A percentile compares a stretch with the other conserved stretches of the same genome.
phyloP scores from a whole-genome alignment of 2,113 vertebrate species.

The Oenanthe melanoleuca region DNA sequence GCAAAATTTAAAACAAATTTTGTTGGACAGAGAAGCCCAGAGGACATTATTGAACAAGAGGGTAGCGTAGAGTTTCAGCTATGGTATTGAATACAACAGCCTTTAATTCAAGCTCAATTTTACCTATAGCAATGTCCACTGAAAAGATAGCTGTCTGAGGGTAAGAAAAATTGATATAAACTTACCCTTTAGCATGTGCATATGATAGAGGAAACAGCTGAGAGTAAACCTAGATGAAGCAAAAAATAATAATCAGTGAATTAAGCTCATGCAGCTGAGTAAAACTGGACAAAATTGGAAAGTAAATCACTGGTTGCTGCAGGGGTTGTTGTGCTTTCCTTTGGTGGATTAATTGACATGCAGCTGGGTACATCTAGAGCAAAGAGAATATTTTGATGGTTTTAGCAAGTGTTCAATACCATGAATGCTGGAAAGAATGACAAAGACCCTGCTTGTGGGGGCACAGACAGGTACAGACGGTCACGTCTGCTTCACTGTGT shows the following conservation, averaged over 20 bases:
- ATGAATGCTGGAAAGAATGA: background rate
- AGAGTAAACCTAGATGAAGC: slow-evolving; percentile 36
- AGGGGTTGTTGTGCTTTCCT: slow-evolving; percentile 10
- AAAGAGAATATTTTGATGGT: background rate
- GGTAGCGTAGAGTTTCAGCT: background rate
- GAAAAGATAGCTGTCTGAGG: background rate
- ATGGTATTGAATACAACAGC: background rate
- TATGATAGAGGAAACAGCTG: slow-evolving; percentile 48
- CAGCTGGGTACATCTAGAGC: slow-evolving; percentile 28
- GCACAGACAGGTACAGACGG: background rate
- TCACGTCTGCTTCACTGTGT: background rate
- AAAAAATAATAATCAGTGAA: background rate
- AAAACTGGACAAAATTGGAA: background rate
- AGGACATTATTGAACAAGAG: background rate
- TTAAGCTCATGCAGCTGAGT: background rate
- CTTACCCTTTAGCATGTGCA: slow-evolving; percentile 49
- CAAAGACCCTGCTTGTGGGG: background rate
- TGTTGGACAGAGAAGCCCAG: background rate
- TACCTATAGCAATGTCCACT: background rate
- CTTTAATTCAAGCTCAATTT: background rate
- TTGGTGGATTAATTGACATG: slow-evolving; percentile 30
- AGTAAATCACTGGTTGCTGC: slow-evolving; percentile 15
- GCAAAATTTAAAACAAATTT: background rate
- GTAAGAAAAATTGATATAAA: background rate
- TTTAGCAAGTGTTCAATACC: background rate